phyloP scores from a whole-genome alignment of 2,113 vertebrate genomes.

The Colistium nudipinnis region DNA sequence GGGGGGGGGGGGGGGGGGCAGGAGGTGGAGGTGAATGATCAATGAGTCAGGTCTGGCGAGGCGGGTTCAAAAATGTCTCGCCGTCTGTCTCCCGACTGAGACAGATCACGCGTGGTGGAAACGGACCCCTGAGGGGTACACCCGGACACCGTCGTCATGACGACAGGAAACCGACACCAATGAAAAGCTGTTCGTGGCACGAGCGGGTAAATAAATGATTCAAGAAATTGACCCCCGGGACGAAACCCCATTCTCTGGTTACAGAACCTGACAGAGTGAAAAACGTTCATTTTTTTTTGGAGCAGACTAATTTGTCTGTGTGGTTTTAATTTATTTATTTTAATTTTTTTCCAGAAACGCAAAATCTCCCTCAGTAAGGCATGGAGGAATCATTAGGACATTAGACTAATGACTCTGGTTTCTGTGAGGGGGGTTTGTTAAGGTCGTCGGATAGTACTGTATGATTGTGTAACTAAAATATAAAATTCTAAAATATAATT shows the following conservation, averaged over 20 bases:
- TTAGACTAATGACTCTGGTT: slow-evolving; percentile 47
- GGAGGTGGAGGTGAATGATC: slow-evolving; percentile 31
- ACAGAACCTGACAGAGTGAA: slow-evolving; percentile 23
- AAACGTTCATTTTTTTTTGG: slow-evolving; percentile 46
- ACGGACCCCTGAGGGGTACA: no score
- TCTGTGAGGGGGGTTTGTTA: slow-evolving; percentile 28
- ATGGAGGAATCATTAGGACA: slow-evolving; percentile 27
- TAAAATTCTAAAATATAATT: slow-evolving; percentile 36
- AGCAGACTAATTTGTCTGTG: slow-evolving; percentile 61
- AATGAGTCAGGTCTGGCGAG: slow-evolving; percentile 51
- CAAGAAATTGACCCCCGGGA: no score
- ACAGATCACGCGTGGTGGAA: slow-evolving; percentile 14
- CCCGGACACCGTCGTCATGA: slow-evolving; percentile 32
- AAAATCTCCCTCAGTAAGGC: slow-evolving; percentile 15
- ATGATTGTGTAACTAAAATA: slow-evolving; percentile 20
- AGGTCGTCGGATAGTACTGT: slow-evolving; percentile 20
- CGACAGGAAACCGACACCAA: slow-evolving; percentile 37
- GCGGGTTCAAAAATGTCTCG: slow-evolving; percentile 38
- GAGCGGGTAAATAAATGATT: no score
- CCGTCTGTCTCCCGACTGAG: slow-evolving; percentile 22
- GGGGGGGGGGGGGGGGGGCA: background rate
- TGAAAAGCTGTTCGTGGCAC: slow-evolving; percentile 44
- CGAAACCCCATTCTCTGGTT: no score
- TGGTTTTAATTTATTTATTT: no score
- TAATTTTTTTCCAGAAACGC: no score